phyloP scores from a whole-genome alignment of 64 coral and sea anemone genomes.

The Montipora efflorescens region DNA sequence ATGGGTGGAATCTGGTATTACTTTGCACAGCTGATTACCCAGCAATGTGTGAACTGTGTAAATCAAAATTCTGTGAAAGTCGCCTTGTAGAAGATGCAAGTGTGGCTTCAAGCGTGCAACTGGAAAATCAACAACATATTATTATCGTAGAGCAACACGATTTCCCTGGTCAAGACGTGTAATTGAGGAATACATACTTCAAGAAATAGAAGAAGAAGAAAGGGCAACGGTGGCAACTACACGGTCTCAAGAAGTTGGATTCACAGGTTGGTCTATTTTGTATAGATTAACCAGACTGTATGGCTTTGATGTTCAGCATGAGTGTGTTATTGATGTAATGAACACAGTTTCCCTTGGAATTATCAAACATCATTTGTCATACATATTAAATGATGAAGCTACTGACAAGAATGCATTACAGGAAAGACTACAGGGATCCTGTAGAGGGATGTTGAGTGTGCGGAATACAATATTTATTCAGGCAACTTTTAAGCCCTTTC shows the following conservation, averaged over 20 bases:
- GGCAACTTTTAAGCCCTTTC: no score
- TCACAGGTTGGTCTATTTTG: conserved; percentile 61
- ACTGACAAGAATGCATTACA: conserved; percentile 36
- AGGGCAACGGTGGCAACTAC: conserved; percentile 23
- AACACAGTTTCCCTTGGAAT: conserved; percentile 62
- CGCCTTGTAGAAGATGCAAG: conserved; percentile 55
- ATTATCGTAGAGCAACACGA: conserved; percentile 49
- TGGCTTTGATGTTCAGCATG: conserved; percentile 63
- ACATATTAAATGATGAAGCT: conserved; percentile 32
- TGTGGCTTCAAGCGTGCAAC: conserved; percentile 33
- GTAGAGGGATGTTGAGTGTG: no score
- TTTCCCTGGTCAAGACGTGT: conserved; percentile 34
- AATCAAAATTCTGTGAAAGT: conserved; percentile 59
- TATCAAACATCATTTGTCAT: conserved; percentile 54
- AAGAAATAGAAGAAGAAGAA: conserved; percentile 66
- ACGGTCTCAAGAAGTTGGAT: conserved; percentile 55
- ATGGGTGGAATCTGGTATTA: conserved; percentile 52
- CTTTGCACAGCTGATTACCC: conserved; percentile 68
- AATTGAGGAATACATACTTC: conserved; percentile 49
- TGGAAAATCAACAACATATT: conserved; percentile 49
- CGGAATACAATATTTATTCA: no score
- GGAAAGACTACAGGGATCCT: conserved; percentile 13
- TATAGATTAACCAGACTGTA: conserved; percentile 47
- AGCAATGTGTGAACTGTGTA: conserved; percentile 52
- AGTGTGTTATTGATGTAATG: conserved; percentile 73